Evolutionary conservation across 2,797 vertebrate genomes (phyloP), one percentile per base, ranked within the genome.

Genomic region (Pipistrellus pipistrellus): DNA sequence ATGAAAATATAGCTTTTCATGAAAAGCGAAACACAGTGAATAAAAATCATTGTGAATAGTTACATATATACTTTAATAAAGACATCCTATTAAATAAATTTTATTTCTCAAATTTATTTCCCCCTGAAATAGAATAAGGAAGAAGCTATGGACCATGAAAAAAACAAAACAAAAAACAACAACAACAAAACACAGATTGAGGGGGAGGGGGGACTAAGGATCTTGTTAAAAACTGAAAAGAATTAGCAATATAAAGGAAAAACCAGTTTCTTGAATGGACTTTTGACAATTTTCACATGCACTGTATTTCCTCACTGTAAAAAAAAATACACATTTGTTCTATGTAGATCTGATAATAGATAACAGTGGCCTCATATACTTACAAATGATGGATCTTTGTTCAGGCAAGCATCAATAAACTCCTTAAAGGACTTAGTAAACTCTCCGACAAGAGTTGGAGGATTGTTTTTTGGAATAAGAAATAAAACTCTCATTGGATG

Each of bases 401-500:
- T 99, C 96, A 99, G 97, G 95, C 98, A 99, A 1, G 98, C 98
- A 95, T 99, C 98, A 69, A 99, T 97, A 96, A 99, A 99, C 85
- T 99, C 98, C 97, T 98, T 99, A 81, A 99, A 99, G 94, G 98
- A 98, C 97, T 98, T 99, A 91, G 97, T 98, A 97, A 99, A 99
- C 41, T 99, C 98, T 97, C 98, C 98, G 80, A 98, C 95, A 90
- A 99, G 97, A 88, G 98, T 98, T 0, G 98, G 98, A 88, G 98
- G 98, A 92, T 98, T 99, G 96, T 98, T 99, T 97, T 99, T 99
- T 0, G 98, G 98, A 97, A 99, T 99, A 88, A 99, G 98, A 91
- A 99, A 99, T n/a, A 99, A 97, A 83, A 99, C 98, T 96, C 98
- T 98, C 98, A 99, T 99, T 0, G 98, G 98, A 71, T 99, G 98